Evolutionary conservation across 2,113 vertebrate species (phyloP), one percentile per base, ranked within the genome.

Genomic region (Dunckerocampus dactyliophorus): DNA sequence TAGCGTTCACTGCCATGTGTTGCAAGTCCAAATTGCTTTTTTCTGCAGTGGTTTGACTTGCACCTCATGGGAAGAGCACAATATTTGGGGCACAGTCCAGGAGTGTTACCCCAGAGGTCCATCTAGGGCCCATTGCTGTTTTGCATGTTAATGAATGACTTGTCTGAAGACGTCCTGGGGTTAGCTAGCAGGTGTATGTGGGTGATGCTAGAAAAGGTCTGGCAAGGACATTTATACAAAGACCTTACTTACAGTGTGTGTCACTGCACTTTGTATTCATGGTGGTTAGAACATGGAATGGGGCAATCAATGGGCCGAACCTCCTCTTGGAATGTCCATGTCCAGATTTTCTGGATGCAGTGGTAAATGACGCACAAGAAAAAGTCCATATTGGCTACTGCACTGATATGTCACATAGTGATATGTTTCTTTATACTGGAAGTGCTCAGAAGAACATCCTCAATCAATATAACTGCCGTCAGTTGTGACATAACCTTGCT

Each of bases 281-380:
- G 52, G n/a, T 14, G 17, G 13, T 55, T 55, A 42, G 19, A 56
- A 2, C 19, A 54, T 34, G n/a, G 31, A 54, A 37, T 54, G 34
- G 53, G 11, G 34, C 53, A 54, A 19, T 54, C 31, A 37, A 54
- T n/a, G 17, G 31, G 17, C 52, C 16, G 13, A 42, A 39, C 31
- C 34, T 20, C n/a, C 53, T 42, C 28, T 39, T 19, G n/a, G 53
- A 56, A n/a, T 6, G 31, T 56, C 53, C n/a, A 2, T 56, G 53
- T 56, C 17, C 52, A 54, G 52, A 54, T 54, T 24, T 85, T 84
- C 79, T 76, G 69, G 75, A 78, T 42, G 7, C 60, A n/a, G 47
- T 82, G 80, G 86, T 80, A 79, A 82, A 87, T 80, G 75, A 69
- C 39, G 78, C 49, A 63, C 74, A 85, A 86, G 74, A 79, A 72